Evolutionary conservation across 2,797 vertebrate species (phyloP).

Genomic region (Argentina silus): DNA sequence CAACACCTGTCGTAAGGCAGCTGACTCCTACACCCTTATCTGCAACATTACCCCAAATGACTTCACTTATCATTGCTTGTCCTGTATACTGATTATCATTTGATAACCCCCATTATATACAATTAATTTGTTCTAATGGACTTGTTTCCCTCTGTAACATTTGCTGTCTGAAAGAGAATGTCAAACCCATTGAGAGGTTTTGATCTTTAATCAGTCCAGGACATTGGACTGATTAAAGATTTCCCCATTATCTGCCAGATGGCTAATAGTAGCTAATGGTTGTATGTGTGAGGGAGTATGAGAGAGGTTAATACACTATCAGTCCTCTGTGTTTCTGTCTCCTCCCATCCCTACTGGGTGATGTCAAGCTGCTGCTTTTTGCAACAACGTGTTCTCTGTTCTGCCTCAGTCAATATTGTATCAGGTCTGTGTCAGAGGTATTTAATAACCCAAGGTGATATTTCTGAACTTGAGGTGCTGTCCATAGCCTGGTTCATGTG

Average conservation of each 20-base stretch:
- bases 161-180: constrained; percentile 20
- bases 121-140: too few species aligned
- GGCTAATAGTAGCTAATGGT: constrained; percentile 23
- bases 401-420: not conserved
- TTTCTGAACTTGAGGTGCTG: not conserved
- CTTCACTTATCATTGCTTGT: too few species aligned
- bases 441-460: not conserved
- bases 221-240: constrained; percentile 10
- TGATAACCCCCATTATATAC: too few species aligned
- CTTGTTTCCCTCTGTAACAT: not conserved
- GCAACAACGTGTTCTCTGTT: not conserved
- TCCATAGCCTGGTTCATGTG: not conserved
- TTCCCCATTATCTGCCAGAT: constrained; percentile 33
- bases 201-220: constrained; percentile 16
- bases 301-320: constrained; percentile 8
- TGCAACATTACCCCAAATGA: too few species aligned
- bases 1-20: too few species aligned
- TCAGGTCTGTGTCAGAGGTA: not conserved
- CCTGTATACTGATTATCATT: too few species aligned
- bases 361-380: not conserved
- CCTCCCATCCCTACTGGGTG: not conserved
- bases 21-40: too few species aligned
- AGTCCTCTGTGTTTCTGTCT: not conserved
- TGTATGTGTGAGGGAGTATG: not conserved
- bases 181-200: constrained; percentile 17